Base-by-base conservation (phyloP, 2,113 vertebrate species). In the Ornithorhynchus anatinus region DNA sequence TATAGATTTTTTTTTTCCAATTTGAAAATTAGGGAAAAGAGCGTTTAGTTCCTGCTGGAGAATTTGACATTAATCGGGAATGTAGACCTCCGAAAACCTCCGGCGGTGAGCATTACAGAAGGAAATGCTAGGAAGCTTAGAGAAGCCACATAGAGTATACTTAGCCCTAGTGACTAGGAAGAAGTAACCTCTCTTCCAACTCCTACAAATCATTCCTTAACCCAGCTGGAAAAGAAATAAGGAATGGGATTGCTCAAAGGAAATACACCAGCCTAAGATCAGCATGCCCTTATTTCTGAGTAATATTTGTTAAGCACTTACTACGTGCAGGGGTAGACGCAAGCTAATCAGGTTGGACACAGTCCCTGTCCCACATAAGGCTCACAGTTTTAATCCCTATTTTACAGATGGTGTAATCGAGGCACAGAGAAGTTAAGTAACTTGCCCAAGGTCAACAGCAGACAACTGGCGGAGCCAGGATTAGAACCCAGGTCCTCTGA, bases 251-350 rank as follows among this genome's bases (percentile, higher is more conserved):
- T 79, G 67, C 89, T 92, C 89, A n/a, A n/a, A n/a, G n/a, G n/a
- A n/a, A 75, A 75, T 79, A 67, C 84, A 84, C 75, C 73, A 29
- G 32, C 64, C 37, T 31, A 19, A 85, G 90, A 90, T 89, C 85
- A 89, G 85, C 91, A 72, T 59, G 78, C 75, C 75, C 69, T 88
- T 91, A 84, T 88, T 84, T 74, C 86, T n/a, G n/a, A n/a, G n/a
- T n/a, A n/a, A n/a, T n/a, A n/a, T n/a, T n/a, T n/a, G n/a, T n/a
- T n/a, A n/a, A n/a, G n/a, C n/a, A n/a, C n/a, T n/a, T n/a, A n/a
- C n/a, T n/a, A n/a, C n/a, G n/a, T n/a, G n/a, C n/a, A n/a, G n/a
- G n/a, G n/a, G n/a, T n/a, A n/a, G n/a, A n/a, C n/a, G n/a, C n/a
- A n/a, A n/a, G n/a, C n/a, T n/a, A n/a, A n/a, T n/a, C n/a, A n/a